Percentiles rank a stretch among this genome's conserved stretches.
These are phyloP conservation scores for Pteruthius melanotis DNA, from an alignment of 2,113 vertebrate genomes.

Conservation along the genomic window DNA sequence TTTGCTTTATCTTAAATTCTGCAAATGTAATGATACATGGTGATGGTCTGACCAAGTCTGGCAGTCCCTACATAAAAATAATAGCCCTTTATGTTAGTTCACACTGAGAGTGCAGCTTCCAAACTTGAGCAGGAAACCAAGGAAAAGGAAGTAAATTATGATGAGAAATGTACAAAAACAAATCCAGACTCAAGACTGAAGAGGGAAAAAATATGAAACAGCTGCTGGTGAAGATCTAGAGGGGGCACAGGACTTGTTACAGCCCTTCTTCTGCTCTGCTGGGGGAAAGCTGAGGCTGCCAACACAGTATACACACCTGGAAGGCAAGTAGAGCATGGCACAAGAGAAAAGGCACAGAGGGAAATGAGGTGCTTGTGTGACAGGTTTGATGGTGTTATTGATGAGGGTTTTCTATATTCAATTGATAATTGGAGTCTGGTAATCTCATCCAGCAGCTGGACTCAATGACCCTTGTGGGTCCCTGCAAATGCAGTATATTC, in stretches of 20 bases:
- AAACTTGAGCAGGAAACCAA: background rate
- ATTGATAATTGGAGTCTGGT: background rate
- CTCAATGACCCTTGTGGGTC: background rate
- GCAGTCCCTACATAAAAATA: background rate
- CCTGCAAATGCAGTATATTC: background rate
- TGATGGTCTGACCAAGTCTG: background rate
- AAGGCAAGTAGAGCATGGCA: rapidly evolving
- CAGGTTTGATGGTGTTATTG: background rate
- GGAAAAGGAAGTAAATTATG: background rate
- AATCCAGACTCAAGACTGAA: rapidly evolving
- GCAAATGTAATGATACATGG: background rate
- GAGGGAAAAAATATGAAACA: background rate
- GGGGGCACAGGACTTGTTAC: background rate
- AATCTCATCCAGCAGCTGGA: background rate
- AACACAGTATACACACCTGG: background rate
- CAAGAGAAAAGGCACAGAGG: background rate
- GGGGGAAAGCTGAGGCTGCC: background rate
- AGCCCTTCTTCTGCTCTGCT: background rate
- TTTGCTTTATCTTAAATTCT: background rate
- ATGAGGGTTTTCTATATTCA: background rate
- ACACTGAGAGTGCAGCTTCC: background rate
- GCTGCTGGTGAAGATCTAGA: rapidly evolving
- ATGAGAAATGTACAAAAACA: background rate
- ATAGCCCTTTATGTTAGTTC: background rate
- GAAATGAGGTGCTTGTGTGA: background rate